These are phyloP conservation scores for Fistularia tabacaria DNA, from an alignment of 2,797 vertebrate genomes.

Conservation along the genomic window DNA sequence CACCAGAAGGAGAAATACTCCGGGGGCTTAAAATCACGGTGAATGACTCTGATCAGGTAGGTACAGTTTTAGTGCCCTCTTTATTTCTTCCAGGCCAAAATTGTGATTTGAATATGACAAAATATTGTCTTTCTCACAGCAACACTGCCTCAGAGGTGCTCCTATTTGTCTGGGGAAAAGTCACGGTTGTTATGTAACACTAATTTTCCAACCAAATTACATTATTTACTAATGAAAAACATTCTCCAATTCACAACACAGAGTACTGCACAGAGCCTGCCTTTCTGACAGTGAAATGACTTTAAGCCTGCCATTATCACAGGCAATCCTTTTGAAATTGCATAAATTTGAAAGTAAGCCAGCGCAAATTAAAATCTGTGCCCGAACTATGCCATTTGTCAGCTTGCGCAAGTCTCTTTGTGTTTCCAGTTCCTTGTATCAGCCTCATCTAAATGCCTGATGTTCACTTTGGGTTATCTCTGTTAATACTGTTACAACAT, in stretches of 20 bases:
- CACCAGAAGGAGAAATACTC: slow-evolving; percentile 93
- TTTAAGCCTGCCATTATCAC: slow-evolving; percentile 47
- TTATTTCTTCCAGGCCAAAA: not conserved
- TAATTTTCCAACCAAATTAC: slow-evolving; percentile 23
- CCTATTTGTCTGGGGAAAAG: not conserved
- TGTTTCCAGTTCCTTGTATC: slow-evolving; percentile 30
- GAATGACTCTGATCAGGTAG: slow-evolving; percentile 94
- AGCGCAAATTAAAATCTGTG: slow-evolving; percentile 44
- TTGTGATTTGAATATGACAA: no score
- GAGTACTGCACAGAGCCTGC: slow-evolving; percentile 17
- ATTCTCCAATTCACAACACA: not conserved
- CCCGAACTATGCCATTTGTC: slow-evolving; percentile 44
- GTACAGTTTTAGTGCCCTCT: not conserved
- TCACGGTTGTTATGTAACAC: slow-evolving; percentile 20
- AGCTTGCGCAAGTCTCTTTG: slow-evolving; percentile 54
- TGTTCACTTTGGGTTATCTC: slow-evolving; percentile 19
- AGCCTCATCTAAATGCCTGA: slow-evolving; percentile 32
- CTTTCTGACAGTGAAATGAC: slow-evolving; percentile 21
- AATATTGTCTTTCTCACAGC: not conserved
- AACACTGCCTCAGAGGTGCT: no score
- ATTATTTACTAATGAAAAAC: slow-evolving; percentile 38
- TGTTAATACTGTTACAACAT: slow-evolving; percentile 45
- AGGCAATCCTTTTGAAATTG: slow-evolving; percentile 41
- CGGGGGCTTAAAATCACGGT: slow-evolving; percentile 90
- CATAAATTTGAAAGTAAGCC: slow-evolving; percentile 37